Base-by-base conservation (phyloP, 2,797 vertebrate species). In the Mycteria americana region DNA sequence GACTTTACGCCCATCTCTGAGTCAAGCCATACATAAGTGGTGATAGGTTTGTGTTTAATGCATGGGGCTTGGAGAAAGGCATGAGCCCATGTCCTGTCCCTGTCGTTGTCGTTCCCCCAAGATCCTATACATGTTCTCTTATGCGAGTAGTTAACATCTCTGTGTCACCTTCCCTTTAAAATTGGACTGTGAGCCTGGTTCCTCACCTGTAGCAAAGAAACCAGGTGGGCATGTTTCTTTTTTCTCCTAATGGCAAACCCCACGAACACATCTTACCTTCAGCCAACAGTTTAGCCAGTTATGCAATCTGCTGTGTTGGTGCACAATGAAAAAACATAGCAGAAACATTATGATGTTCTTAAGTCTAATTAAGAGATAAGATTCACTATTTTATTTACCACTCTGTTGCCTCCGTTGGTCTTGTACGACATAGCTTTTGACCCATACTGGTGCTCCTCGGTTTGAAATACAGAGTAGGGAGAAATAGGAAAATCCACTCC, bases 31-130 rank as follows among this genome's bases (percentile, higher is more conserved):
- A 43, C 10, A 31, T 46, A 74, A 57, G 13, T 13, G 22, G 7
- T 3, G 2, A 22, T 37, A 82, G 35, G 18, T 63, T 72, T 90
- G 28, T 25, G 16, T 54, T 82, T 75, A 45, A 82, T 30, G 31
- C 35, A 7, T 7, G 21, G 18, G 10, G 6, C 16, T 80, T 43
- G 31, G n/a, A 75, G 54, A 65, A 46, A 54, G 41, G 7, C 8
- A 5, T 4, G 28, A 30, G 10, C 48, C 76, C 6, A 0, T 25
- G 16, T 37, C 2, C 0, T 14, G 27, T 77, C 33, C 28, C 39
- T 80, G 28, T 11, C 6, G 2, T 37, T 19, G 2, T 57, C 1
- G 1, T 53, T 79, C 5, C 30, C 28, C 53, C 67, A 28, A 6
- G 28, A 12, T 57, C 63, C 43, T 59, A 43, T 19, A 16, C 35